phyloP scores from a whole-genome alignment of 2,797 vertebrate genomes.

The Hydrolagus colliei region DNA sequence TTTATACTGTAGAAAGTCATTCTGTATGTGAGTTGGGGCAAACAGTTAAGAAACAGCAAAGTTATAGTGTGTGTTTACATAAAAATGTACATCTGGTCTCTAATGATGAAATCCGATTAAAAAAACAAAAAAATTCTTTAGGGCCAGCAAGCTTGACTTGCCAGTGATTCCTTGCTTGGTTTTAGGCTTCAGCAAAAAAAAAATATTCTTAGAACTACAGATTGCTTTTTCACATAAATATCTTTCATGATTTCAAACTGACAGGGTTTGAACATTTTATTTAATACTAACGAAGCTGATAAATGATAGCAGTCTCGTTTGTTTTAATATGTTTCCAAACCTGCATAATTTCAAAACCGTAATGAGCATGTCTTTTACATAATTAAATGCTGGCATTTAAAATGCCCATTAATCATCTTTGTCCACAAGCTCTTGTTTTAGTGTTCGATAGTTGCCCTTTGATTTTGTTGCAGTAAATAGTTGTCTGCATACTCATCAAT shows the following conservation, averaged over 20 bases:
- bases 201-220: constrained; percentile 3
- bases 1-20: too few relatives aligned
- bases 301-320: constrained; percentile 29
- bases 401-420: constrained; percentile 31
- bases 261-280: constrained; percentile 31
- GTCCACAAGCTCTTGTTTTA: constrained; percentile 29
- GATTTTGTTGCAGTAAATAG: constrained; percentile 29
- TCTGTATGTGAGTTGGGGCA: too few relatives aligned
- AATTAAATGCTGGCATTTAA: constrained; percentile 33
- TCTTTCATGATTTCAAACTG: constrained; percentile 16
- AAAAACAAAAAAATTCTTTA: not conserved
- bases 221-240: constrained; percentile 8
- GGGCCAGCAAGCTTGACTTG: not conserved
- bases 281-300: constrained; percentile 33
- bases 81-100: not conserved
- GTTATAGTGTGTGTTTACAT: not conserved
- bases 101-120: not conserved
- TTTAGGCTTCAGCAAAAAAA: not conserved
- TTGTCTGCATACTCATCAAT: constrained; percentile 32
- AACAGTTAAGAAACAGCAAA: too few relatives aligned
- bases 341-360: constrained; percentile 31
- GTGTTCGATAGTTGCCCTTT: constrained; percentile 29
- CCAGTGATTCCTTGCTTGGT: not conserved
- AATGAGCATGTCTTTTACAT: constrained; percentile 32
- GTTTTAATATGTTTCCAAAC: constrained; percentile 27